Evolutionary conservation across 2,113 vertebrate species (phyloP).

Genomic region (Vidua chalybeata): DNA sequence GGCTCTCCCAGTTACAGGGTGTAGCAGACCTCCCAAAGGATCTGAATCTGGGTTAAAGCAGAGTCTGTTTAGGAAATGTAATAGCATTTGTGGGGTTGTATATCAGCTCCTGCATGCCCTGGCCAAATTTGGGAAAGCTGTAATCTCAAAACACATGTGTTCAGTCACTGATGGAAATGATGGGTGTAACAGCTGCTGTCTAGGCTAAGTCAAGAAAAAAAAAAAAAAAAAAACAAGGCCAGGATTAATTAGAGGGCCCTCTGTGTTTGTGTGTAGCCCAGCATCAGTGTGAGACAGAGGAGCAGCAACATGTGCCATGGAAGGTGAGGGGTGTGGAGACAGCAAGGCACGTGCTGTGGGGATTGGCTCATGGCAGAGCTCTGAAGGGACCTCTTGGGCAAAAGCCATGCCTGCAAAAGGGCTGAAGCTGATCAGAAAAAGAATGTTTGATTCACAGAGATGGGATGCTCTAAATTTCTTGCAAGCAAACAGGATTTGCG

Average conservation of each 20-base stretch:
- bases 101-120: neutral
- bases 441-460: neutral
- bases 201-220: neutral
- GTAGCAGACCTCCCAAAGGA: neutral
- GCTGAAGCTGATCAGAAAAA: neutral
- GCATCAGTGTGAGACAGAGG: neutral
- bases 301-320: neutral
- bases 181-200: neutral
- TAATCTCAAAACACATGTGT: neutral
- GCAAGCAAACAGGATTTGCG: neutral
- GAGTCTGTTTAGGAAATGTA: neutral
- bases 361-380: neutral
- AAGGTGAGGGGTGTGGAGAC: neutral
- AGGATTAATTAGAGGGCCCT: neutral
- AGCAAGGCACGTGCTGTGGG: neutral
- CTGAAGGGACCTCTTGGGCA: neutral
- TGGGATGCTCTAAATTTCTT: neutral
- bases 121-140: neutral
- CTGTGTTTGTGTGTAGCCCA: neutral
- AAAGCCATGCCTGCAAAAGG: neutral
- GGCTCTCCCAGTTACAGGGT: neutral
- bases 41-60: neutral
- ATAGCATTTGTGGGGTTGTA: neutral
- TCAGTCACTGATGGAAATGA: neutral
- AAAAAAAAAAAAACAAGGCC: neutral